A percentile compares a stretch with the other conserved stretches of the same genome.
phyloP scores from a whole-genome alignment of 2,888 invertebrate genomes.

The Trimorus sp. region DNA sequence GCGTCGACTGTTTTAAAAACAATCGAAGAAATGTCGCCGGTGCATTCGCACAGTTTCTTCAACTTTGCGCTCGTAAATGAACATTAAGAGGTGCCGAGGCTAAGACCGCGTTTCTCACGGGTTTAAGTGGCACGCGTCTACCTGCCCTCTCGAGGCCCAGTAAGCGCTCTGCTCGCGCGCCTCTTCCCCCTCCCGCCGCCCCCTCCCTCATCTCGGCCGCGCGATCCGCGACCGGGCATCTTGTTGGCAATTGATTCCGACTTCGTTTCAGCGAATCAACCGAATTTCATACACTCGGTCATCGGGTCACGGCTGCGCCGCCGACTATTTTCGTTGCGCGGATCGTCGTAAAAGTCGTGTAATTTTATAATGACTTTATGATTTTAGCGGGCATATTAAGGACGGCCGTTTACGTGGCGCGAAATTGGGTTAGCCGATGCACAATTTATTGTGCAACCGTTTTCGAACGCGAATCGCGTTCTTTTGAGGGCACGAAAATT shows the following conservation, averaged over 20 bases:
- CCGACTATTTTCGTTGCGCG: conserved; percentile 40
- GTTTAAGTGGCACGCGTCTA: conserved; percentile 80
- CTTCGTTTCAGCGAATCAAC: conserved; percentile 33
- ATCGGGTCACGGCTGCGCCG: conserved; percentile 40
- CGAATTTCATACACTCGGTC: conserved; percentile 49
- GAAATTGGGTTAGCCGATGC: not conserved
- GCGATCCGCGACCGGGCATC: conserved; percentile 31
- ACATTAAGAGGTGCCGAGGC: conserved; percentile 78
- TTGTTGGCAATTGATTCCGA: conserved; percentile 40
- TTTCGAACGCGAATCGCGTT: conserved; percentile 5
- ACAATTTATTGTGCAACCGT: not conserved
- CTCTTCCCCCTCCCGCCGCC: conserved; percentile 13
- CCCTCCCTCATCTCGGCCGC: conserved; percentile 29
- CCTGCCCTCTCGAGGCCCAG: conserved; percentile 57
- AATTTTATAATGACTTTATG: conserved; percentile 40
- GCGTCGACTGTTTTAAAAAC: conserved; percentile 30
- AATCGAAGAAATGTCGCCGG: conserved; percentile 46
- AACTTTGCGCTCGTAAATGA: conserved; percentile 65
- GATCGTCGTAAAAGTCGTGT: conserved; percentile 25
- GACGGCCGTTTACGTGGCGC: conserved; percentile 8
- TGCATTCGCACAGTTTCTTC: conserved; percentile 61
- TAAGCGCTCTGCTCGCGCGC: conserved; percentile 35
- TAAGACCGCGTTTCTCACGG: conserved; percentile 81
- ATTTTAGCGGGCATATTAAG: conserved; percentile 37
- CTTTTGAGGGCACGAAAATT: not conserved